Conservation (phyloP, 2,113 vertebrate genomes). For the Saimiri boliviensis region DNA sequence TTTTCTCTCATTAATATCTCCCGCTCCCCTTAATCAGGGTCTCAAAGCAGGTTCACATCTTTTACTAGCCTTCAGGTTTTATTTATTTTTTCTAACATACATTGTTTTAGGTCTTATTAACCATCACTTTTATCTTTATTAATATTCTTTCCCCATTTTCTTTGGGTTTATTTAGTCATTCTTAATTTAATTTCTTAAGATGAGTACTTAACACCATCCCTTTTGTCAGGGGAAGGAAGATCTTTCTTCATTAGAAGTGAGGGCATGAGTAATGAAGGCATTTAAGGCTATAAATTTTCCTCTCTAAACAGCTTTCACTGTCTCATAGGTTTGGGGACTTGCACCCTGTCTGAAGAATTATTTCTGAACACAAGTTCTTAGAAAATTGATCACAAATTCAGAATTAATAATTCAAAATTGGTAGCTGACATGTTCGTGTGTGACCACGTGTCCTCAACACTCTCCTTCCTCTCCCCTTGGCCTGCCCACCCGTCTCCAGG, state of each 20-base stretch:
- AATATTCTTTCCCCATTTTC: not conserved
- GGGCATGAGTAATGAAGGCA: not conserved
- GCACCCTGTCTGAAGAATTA: not conserved
- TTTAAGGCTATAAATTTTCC: constrained; percentile 14
- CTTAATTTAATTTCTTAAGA: not conserved
- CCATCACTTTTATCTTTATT: constrained; percentile 5
- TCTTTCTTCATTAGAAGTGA: constrained; percentile 10
- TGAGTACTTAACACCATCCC: not conserved
- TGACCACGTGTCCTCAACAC: not conserved
- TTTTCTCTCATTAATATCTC: constrained; percentile 50
- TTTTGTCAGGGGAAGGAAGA: not conserved
- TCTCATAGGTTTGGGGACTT: not conserved
- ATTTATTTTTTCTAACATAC: not conserved
- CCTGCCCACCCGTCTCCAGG: accelerated
- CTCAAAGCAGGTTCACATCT: not conserved
- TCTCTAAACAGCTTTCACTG: not conserved
- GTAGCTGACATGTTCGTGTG: not conserved
- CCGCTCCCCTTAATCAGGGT: not conserved
- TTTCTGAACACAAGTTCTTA: not conserved
- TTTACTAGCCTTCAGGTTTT: not conserved
- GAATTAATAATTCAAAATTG: not conserved
- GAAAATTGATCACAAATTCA: not conserved
- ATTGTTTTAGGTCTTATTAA: not conserved
- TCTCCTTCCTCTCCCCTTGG: not conserved
- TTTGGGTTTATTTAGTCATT: not conserved